phyloP scores from a whole-genome alignment of 2,797 vertebrate species.

The Onychomys arenicola region DNA sequence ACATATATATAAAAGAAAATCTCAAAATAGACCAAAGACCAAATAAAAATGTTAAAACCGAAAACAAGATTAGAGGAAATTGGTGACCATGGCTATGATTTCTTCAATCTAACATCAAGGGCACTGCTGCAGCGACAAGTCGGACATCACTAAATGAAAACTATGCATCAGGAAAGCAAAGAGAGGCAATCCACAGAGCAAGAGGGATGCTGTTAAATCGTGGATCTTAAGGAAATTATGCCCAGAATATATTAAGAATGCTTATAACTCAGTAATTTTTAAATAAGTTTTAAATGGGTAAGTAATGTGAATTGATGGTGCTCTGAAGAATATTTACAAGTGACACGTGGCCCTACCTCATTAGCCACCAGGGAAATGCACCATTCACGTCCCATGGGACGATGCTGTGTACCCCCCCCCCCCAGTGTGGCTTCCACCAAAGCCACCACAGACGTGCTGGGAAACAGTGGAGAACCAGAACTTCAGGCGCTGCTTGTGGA shows the following conservation, averaged over 20 bases:
- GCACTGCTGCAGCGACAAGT: too few relatives aligned
- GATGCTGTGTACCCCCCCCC: neutral
- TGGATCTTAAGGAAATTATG: neutral
- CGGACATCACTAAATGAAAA: neutral
- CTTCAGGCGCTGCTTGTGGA: neutral
- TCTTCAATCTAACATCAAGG: neutral
- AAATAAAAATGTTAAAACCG: neutral
- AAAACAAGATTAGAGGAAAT: neutral
- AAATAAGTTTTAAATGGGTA: neutral
- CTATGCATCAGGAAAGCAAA: neutral
- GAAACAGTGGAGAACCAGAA: neutral
- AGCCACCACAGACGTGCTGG: neutral
- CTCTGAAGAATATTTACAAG: neutral
- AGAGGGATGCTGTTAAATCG: neutral
- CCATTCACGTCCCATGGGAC: neutral
- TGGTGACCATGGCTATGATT: neutral
- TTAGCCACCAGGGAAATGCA: neutral
- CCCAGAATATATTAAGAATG: neutral
- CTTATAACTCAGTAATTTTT: neutral
- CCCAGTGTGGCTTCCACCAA: neutral
- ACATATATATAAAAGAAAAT: neutral
- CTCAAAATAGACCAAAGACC: neutral
- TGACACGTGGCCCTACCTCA: neutral
- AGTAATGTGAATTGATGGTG: neutral
- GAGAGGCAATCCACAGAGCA: neutral